Conservation (phyloP, 2,113 vertebrate genomes). For the Thomomys bottae region DNA sequence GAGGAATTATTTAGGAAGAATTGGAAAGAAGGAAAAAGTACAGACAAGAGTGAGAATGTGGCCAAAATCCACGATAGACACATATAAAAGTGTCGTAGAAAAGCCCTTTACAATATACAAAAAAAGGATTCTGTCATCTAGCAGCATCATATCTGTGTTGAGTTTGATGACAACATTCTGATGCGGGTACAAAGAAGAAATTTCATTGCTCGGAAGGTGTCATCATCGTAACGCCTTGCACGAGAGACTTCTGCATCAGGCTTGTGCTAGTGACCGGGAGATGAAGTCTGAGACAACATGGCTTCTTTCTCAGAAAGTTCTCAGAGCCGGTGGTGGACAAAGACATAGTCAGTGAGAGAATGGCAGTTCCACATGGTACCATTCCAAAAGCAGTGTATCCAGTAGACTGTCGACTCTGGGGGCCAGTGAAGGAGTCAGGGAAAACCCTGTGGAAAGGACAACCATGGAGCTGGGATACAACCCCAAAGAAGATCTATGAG, state of each 20-base stretch:
- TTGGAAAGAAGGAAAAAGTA: too few relatives aligned
- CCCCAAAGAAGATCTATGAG: neutral
- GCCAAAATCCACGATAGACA: too few relatives aligned
- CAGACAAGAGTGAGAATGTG: too few relatives aligned
- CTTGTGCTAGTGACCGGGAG: too few relatives aligned
- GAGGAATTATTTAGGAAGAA: too few relatives aligned
- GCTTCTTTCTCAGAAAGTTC: neutral
- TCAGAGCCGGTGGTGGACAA: neutral
- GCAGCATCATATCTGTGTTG: neutral
- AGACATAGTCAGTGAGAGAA: neutral
- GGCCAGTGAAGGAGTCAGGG: neutral
- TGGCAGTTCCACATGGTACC: rapidly evolving
- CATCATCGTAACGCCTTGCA: neutral
- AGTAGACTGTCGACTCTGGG: rapidly evolving
- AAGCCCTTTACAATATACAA: too few relatives aligned
- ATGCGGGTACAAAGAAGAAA: neutral
- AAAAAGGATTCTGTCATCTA: neutral
- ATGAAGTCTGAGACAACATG: neutral
- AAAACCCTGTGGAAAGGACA: neutral
- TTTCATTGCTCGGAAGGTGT: neutral
- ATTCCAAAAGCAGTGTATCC: rapidly evolving
- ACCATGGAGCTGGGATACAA: neutral
- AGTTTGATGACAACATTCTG: neutral
- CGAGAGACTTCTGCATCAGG: neutral
- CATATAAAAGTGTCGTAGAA: too few relatives aligned